Evolutionary conservation across 30 jellyfish, hydroid and myxozoan genomes (phyloP).

Genomic region (Hydractinia symbiolongicarpus): DNA sequence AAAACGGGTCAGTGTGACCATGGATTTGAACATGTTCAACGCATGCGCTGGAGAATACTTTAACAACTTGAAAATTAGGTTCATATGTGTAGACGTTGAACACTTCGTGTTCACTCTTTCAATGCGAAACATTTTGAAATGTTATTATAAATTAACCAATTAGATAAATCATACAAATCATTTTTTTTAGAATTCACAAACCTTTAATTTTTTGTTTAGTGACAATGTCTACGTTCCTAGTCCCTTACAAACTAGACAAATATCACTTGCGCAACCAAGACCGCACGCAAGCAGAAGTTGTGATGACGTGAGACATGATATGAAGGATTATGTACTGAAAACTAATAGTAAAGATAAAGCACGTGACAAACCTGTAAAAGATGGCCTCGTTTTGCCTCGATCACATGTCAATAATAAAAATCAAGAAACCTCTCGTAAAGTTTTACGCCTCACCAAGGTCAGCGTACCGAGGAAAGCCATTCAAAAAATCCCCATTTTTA

Average conservation of each 20-base stretch:
- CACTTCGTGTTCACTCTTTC: too few relatives aligned
- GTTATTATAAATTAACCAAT: too few relatives aligned
- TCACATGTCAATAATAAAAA: neutral
- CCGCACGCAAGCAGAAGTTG: neutral
- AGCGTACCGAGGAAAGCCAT: constrained; percentile 43
- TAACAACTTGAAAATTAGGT: too few relatives aligned
- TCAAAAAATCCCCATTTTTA: constrained; percentile 28
- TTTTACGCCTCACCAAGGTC: constrained; percentile 41
- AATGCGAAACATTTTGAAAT: too few relatives aligned
- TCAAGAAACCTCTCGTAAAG: constrained; percentile 24
- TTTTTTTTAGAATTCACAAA: too few relatives aligned
- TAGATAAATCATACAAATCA: too few relatives aligned
- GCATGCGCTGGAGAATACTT: too few relatives aligned
- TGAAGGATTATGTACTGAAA: neutral
- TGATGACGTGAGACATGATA: too few relatives aligned
- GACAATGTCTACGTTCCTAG: neutral
- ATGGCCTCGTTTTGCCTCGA: neutral
- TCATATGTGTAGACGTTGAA: too few relatives aligned
- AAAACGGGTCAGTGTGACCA: too few relatives aligned
- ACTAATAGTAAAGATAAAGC: neutral
- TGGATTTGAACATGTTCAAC: too few relatives aligned
- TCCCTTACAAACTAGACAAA: neutral
- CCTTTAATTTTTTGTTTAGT: neutral
- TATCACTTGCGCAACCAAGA: neutral
- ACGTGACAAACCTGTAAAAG: neutral